Conservation (phyloP, 2,797 vertebrate species). For the Falco naumanni region DNA sequence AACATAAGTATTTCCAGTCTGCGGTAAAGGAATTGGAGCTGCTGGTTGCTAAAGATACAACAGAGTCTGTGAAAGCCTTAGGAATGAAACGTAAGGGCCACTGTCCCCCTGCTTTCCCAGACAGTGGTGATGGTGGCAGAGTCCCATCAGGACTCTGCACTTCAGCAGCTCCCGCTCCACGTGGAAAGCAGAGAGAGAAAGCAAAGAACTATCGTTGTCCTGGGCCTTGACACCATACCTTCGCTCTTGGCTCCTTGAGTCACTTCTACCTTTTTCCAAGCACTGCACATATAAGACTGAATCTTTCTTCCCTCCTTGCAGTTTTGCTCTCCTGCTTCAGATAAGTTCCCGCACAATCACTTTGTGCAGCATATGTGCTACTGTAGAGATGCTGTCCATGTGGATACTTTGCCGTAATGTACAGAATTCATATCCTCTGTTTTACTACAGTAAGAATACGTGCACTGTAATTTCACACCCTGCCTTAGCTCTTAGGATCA, state of each 20-base stretch:
- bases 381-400: neutral
- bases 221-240: neutral
- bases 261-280: neutral
- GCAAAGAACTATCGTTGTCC: neutral
- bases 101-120: neutral
- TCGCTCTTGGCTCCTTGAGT: neutral
- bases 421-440: neutral
- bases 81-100: neutral
- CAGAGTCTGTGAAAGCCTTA: neutral
- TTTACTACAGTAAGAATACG: neutral
- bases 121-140: neutral
- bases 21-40: neutral
- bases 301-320: neutral
- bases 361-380: neutral
- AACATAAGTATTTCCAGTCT: neutral
- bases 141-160: neutral
- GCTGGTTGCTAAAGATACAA: neutral
- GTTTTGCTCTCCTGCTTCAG: neutral
- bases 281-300: neutral
- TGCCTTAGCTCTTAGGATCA: neutral
- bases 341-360: neutral
- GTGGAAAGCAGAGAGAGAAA: neutral
- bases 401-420: rapidly evolving
- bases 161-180: neutral
- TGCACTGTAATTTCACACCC: neutral